phyloP scores from a whole-genome alignment of 2,113 vertebrate genomes.

The Colaptes auratus region DNA sequence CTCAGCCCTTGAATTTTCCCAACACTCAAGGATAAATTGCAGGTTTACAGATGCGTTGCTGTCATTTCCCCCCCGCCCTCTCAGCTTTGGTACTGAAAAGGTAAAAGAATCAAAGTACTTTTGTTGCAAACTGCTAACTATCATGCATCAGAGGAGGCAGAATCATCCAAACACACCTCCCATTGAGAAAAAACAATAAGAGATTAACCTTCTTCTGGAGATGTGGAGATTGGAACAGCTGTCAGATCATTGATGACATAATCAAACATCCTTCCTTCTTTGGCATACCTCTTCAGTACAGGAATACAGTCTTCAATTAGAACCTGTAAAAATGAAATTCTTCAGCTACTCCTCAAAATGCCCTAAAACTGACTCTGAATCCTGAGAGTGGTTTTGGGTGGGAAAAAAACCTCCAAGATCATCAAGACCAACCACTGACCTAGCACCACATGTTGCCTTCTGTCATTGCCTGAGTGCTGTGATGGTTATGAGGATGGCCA shows the following conservation, averaged over 20 bases:
- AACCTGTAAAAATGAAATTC: slow-evolving; percentile 75
- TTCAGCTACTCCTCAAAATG: not conserved
- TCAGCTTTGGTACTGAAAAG: not conserved
- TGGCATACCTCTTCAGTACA: slow-evolving; percentile 93
- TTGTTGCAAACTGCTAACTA: not conserved
- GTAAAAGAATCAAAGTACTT: not conserved
- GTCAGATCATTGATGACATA: slow-evolving; percentile 98
- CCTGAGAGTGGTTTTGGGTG: no score
- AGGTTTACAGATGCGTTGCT: not conserved
- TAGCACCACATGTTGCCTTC: no score
- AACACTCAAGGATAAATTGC: not conserved
- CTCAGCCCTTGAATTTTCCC: not conserved
- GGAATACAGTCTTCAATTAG: slow-evolving; percentile 97
- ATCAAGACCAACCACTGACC: no score
- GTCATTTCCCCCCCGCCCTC: not conserved
- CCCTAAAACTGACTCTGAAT: not conserved
- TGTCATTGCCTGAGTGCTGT: no score
- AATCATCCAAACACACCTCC: not conserved
- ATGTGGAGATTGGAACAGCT: slow-evolving; percentile 94
- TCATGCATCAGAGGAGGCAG: not conserved
- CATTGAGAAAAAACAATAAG: not conserved
- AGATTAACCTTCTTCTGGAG: slow-evolving; percentile 92
- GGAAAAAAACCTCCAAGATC: no score
- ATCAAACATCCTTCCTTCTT: slow-evolving; percentile 94
- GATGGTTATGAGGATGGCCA: no score